Percentiles rank a stretch among this genome's conserved stretches.
These are phyloP conservation scores for Zhuqinia jingwanae DNA, from an alignment of 2,888 invertebrate genomes.

Conservation along the genomic window DNA sequence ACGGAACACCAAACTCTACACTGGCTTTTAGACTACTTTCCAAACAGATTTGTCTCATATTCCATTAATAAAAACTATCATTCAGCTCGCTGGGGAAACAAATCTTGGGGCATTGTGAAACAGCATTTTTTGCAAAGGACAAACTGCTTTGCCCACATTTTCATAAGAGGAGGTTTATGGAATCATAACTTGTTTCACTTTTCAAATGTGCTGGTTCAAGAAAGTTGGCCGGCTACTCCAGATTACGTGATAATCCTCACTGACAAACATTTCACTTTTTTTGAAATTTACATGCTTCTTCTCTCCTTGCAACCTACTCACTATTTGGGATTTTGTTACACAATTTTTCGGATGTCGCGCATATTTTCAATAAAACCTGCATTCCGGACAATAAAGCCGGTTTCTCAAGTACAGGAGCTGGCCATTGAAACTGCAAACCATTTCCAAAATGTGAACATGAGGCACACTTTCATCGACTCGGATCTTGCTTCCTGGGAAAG, in stretches of 20 bases:
- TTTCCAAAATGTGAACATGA: constrained; percentile 4
- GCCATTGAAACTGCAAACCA: not conserved
- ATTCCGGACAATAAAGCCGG: too few relatives aligned
- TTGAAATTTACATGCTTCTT: too few relatives aligned
- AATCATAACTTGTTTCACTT: too few relatives aligned
- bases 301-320: too few relatives aligned
- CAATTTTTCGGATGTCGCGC: not conserved
- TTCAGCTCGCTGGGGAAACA: too few relatives aligned
- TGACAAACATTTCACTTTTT: too few relatives aligned
- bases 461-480: not conserved
- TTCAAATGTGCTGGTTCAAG: too few relatives aligned
- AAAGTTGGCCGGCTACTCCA: not conserved
- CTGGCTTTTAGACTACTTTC: not conserved
- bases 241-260: not conserved
- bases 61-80: not conserved
- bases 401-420: not conserved
- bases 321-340: constrained; percentile 19
- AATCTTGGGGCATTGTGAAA: not conserved
- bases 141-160: not conserved
- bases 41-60: not conserved
- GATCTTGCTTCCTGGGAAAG: constrained; percentile 10
- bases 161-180: not conserved
- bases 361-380: not conserved
- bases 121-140: not conserved
- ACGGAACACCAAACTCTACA: not conserved